These are phyloP conservation scores for Pelagia noctiluca DNA, from an alignment of 30 jellyfish, hydroid and myxozoan genomes.

Conservation along the genomic window DNA sequence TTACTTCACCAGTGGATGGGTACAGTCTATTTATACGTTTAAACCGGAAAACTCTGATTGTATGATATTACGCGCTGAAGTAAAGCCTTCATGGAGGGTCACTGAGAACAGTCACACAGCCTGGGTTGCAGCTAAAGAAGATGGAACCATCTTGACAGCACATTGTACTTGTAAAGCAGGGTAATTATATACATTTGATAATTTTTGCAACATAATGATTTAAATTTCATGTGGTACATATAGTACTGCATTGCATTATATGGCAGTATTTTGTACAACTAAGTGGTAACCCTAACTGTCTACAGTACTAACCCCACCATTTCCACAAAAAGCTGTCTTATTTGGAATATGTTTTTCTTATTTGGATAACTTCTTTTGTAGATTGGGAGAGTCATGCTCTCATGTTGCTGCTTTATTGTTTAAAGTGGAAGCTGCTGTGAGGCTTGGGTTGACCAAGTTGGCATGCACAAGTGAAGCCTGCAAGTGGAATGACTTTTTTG, in stretches of 20 bases:
- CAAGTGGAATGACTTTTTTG: slow-evolving; percentile 18
- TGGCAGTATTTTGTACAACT: too few relatives aligned
- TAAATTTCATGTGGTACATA: too few relatives aligned
- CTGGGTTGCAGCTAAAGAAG: not conserved
- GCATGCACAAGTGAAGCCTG: slow-evolving; percentile 32
- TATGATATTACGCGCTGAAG: not conserved
- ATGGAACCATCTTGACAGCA: not conserved
- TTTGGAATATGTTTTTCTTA: too few relatives aligned
- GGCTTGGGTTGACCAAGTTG: slow-evolving; percentile 19
- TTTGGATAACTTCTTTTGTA: too few relatives aligned
- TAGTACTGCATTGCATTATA: too few relatives aligned
- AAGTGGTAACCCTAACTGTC: too few relatives aligned
- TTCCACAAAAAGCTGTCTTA: too few relatives aligned
- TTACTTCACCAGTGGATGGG: slow-evolving; percentile 1
- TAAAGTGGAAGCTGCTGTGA: slow-evolving; percentile 41
- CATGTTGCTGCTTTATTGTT: slow-evolving; percentile 39
- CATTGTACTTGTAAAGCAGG: not conserved
- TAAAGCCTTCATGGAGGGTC: not conserved
- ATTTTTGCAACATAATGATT: not conserved
- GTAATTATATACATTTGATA: too few relatives aligned
- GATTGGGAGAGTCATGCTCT: slow-evolving; percentile 24
- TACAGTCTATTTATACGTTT: not conserved
- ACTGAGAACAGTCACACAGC: not conserved
- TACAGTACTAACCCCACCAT: too few relatives aligned
- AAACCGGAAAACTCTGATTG: not conserved